These are phyloP conservation scores for Hucho hucho DNA, from an alignment of 2,113 vertebrate species.

Conservation along the genomic window DNA sequence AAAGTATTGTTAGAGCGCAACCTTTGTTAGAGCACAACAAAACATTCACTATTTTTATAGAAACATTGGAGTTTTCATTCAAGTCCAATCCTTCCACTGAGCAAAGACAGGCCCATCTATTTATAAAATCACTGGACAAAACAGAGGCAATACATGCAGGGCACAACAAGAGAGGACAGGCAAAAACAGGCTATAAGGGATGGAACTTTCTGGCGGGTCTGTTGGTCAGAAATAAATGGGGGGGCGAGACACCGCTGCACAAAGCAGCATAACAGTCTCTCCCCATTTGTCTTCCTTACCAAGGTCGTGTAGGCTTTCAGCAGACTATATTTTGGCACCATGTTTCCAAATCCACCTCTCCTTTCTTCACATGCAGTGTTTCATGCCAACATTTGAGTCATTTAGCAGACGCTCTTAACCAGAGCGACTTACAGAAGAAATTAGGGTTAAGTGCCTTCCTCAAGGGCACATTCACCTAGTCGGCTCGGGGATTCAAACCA, in stretches of 20 bases:
- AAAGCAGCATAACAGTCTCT: not conserved
- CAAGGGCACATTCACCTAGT: too few relatives aligned
- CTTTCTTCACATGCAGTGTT: not conserved
- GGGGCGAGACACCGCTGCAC: not conserved
- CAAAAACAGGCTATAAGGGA: not conserved
- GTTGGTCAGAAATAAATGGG: not conserved
- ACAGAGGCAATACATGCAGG: not conserved
- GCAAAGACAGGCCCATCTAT: not conserved
- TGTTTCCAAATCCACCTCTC: not conserved
- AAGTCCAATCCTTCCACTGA: not conserved
- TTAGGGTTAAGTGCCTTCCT: too few relatives aligned
- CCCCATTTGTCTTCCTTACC: not conserved
- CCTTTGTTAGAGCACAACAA: too few relatives aligned
- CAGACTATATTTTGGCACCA: not conserved
- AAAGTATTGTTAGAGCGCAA: not conserved
- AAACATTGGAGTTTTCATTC: not conserved
- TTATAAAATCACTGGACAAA: not conserved
- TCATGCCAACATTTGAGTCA: not conserved
- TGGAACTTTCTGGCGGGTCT: not conserved
- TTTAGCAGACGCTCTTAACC: too few relatives aligned
- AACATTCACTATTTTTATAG: not conserved
- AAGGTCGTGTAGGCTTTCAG: not conserved
- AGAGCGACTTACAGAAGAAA: too few relatives aligned
- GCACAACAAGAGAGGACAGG: not conserved
- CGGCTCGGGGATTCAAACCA: too few relatives aligned